A percentile compares a stretch with the other conserved stretches of the same genome.
Conservation (phyloP, 2,797 vertebrate species). For the Molossus alvarezi region DNA sequence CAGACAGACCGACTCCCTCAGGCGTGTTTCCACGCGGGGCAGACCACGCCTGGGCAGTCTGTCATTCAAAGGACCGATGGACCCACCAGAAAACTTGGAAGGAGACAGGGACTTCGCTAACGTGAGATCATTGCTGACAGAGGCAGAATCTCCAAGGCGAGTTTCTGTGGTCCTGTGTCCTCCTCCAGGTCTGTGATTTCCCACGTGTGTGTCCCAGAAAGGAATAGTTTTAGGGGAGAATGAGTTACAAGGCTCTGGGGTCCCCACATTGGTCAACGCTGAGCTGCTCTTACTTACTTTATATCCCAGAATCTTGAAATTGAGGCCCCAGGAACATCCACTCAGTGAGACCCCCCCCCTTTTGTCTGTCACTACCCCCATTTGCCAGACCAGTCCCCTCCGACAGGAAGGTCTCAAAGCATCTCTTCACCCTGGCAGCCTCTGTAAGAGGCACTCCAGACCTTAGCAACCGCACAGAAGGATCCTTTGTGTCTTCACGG, state of each 20-base stretch:
- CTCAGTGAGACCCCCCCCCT: rapidly evolving
- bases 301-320: background rate
- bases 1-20: rapidly evolving
- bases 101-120: background rate
- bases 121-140: background rate
- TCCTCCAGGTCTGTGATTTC: background rate
- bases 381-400: background rate
- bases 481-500: background rate
- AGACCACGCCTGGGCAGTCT: rapidly evolving
- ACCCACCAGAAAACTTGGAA: background rate
- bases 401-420: background rate
- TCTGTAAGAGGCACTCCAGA: rapidly evolving
- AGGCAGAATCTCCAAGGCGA: background rate
- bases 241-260: background rate
- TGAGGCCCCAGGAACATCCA: background rate
- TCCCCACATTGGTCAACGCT: rapidly evolving
- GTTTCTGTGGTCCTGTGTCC: no score
- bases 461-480: background rate
- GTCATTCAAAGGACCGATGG: background rate
- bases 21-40: rapidly evolving
- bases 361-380: background rate
- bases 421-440: background rate
- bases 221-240: background rate
- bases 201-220: rapidly evolving
- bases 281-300: background rate